Conservation (phyloP, 2,797 vertebrate genomes). For the Sebastes iracundus region DNA sequence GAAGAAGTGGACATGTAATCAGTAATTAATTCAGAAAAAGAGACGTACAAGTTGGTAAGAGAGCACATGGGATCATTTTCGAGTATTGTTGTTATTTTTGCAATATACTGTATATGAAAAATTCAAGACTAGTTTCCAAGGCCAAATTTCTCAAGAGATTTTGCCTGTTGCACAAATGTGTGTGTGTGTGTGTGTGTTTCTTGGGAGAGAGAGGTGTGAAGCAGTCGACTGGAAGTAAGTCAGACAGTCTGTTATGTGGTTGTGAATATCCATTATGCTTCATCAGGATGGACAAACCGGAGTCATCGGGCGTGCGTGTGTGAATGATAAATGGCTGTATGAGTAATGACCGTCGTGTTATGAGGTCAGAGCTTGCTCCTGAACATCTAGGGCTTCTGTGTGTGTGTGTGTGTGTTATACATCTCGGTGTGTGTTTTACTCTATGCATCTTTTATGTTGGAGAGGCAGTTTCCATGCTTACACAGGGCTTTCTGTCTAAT, state of each 20-base stretch:
- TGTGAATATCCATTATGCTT: constrained; percentile 69
- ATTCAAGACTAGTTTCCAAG: background rate
- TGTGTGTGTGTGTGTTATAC: constrained; percentile 32
- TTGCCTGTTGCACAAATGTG: constrained; percentile 1
- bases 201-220: constrained; percentile 52
- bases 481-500: constrained; percentile 63
- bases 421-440: constrained; percentile 58
- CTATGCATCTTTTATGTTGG: constrained; percentile 71
- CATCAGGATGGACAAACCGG: constrained; percentile 60
- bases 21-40: constrained; percentile 1
- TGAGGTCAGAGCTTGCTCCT: constrained; percentile 62
- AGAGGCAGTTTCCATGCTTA: constrained; percentile 62
- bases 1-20: background rate
- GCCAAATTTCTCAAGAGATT: background rate
- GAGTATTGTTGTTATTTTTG: background rate
- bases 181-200: constrained; percentile 6
- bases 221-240: constrained; percentile 61
- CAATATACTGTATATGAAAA: background rate
- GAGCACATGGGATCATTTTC: background rate
- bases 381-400: constrained; percentile 38
- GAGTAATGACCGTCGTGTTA: constrained; percentile 60
- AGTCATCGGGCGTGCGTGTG: constrained; percentile 54
- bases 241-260: constrained; percentile 75
- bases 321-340: constrained; percentile 58
- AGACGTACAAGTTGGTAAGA: background rate